phyloP scores from a whole-genome alignment of 2,113 vertebrate species.

The Aplodontia rufa region DNA sequence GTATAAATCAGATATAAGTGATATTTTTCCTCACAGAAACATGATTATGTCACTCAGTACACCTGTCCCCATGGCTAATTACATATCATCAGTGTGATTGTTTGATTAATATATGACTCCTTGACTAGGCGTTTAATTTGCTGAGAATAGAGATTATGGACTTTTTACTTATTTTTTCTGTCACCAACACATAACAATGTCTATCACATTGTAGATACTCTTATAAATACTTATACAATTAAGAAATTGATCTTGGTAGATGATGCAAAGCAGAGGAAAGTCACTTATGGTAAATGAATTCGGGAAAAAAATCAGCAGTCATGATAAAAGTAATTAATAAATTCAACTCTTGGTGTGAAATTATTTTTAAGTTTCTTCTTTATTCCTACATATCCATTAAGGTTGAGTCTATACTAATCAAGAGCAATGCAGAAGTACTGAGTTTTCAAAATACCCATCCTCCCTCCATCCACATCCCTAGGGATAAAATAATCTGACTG shows the following conservation, averaged over 20 bases:
- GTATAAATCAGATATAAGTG: not conserved
- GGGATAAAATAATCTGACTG: not conserved
- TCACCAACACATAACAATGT: not conserved
- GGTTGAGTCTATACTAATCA: not conserved
- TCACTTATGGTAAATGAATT: not conserved
- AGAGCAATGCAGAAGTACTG: not conserved
- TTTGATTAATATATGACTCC: conserved; percentile 33
- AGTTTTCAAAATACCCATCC: not conserved
- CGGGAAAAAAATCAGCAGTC: not conserved
- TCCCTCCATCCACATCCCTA: fast-evolving
- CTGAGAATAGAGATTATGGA: not conserved
- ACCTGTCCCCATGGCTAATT: not conserved
- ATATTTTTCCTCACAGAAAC: not conserved
- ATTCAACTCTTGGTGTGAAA: not conserved
- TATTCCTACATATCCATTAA: not conserved
- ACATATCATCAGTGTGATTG: not conserved
- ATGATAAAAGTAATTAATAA: not conserved
- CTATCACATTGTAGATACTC: not conserved
- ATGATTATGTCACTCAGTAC: conserved; percentile 15
- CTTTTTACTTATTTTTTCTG: conserved; percentile 10
- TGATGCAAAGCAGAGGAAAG: not conserved
- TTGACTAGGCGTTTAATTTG: not conserved
- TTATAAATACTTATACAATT: conserved; percentile 46
- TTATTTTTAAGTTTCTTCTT: not conserved
- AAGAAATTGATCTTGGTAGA: conserved; percentile 21